Evolutionary conservation across 2,888 invertebrate genomes (phyloP).

Genomic region (Philaethria dido): DNA sequence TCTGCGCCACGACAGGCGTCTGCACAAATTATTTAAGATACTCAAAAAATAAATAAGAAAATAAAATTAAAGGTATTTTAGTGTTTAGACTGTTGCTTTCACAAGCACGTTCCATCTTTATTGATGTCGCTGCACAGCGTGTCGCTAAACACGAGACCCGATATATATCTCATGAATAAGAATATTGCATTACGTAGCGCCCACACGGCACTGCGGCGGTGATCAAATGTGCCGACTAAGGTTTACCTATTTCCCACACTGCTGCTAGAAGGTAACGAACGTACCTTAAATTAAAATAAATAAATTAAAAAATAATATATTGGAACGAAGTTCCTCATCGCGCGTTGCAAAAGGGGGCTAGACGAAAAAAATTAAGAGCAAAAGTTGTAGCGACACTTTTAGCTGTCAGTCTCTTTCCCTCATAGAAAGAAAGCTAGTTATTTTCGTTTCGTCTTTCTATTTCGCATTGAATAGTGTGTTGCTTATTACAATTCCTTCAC

Average conservation of each 20-base stretch:
- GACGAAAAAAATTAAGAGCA: too few species aligned
- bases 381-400: too few species aligned
- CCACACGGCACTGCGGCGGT: constrained; percentile 18
- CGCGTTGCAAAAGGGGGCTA: too few species aligned
- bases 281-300: background rate
- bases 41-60: background rate
- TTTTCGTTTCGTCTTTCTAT: too few species aligned
- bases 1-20: too few species aligned
- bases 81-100: constrained; percentile 7
- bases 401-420: too few species aligned
- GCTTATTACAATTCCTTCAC: too few species aligned
- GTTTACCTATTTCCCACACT: background rate
- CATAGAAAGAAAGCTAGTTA: too few species aligned
- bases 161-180: constrained; percentile 77
- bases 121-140: constrained; percentile 33
- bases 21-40: too few species aligned
- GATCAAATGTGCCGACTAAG: constrained; percentile 6
- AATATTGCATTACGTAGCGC: constrained; percentile 72
- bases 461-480: too few species aligned
- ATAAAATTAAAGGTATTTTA: background rate
- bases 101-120: constrained; percentile 29
- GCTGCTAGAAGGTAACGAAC: background rate
- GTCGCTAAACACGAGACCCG: constrained; percentile 46
- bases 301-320: background rate
- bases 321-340: too few species aligned